phyloP scores from a whole-genome alignment of 92 coral and sea anemone species.

The Palythoa grandis region DNA sequence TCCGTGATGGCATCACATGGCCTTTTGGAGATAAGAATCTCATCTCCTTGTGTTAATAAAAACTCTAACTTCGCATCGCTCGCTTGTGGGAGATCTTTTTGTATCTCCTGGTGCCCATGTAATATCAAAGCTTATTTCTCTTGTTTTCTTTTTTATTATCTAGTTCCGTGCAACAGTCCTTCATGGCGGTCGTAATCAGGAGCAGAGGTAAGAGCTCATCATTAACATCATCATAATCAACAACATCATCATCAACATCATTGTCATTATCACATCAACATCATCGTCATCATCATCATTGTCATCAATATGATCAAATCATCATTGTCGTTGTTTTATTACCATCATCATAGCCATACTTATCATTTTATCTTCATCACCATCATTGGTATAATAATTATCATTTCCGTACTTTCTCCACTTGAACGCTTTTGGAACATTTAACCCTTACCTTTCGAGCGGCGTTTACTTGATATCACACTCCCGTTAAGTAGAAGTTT shows the following conservation, averaged over 20 bases:
- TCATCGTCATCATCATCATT: neutral
- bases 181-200: constrained; percentile 99
- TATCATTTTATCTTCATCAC: neutral
- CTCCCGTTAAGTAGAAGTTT: no score
- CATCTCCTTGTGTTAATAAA: no score
- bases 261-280: neutral
- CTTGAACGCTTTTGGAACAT: no score
- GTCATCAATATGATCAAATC: neutral
- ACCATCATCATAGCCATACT: neutral
- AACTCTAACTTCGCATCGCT: no score
- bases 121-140: neutral
- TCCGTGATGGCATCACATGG: no score
- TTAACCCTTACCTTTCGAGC: no score
- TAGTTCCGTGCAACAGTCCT: constrained; percentile 96
- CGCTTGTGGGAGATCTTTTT: no score
- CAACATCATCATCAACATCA: neutral
- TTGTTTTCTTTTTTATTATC: neutral
- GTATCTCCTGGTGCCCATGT: no score
- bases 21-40: no score
- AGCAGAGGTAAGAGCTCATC: constrained; percentile 76
- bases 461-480: no score
- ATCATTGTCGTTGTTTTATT: neutral
- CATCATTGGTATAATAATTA: neutral
- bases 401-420: no score
- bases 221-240: neutral